Evolutionary conservation across 2,888 invertebrate species (phyloP).

Genomic region (Cheiracanthium punctorium): DNA sequence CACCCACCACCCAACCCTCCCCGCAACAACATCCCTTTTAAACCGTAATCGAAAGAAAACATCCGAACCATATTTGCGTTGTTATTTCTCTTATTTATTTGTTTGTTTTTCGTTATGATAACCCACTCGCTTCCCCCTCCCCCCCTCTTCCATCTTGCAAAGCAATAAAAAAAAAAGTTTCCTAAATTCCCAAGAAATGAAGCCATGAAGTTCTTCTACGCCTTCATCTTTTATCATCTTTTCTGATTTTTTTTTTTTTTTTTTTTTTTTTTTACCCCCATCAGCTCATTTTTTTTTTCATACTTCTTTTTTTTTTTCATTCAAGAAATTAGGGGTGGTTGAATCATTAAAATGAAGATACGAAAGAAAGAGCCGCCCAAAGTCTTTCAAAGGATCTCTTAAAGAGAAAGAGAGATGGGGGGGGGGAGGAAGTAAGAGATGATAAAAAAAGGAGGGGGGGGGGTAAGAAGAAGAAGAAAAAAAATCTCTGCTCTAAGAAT

Average conservation of each 20-base stretch:
- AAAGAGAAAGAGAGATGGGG: too few relatives aligned
- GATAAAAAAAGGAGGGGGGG: background rate
- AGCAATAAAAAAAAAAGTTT: background rate
- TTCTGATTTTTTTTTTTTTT: background rate
- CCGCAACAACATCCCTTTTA: constrained; percentile 16
- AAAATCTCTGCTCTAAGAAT: constrained; percentile 22
- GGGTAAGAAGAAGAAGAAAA: constrained; percentile 11
- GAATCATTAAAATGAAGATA: background rate
- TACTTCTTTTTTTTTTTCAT: background rate
- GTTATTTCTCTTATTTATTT: background rate
- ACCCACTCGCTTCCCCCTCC: background rate
- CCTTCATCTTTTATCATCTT: background rate
- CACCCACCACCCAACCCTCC: background rate
- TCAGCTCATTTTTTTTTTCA: too few relatives aligned
- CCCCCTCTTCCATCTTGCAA: background rate
- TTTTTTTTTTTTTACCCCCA: background rate
- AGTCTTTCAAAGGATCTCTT: background rate
- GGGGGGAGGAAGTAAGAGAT: background rate
- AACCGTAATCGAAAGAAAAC: constrained; percentile 30
- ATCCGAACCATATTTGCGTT: background rate
- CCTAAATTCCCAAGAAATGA: background rate
- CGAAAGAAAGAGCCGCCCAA: background rate
- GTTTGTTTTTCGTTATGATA: background rate
- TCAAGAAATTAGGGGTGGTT: constrained; percentile 8
- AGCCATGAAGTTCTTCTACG: constrained; percentile 7